These are phyloP conservation scores for Cephus runcator DNA, from an alignment of 2,888 invertebrate genomes.

Conservation along the genomic window DNA sequence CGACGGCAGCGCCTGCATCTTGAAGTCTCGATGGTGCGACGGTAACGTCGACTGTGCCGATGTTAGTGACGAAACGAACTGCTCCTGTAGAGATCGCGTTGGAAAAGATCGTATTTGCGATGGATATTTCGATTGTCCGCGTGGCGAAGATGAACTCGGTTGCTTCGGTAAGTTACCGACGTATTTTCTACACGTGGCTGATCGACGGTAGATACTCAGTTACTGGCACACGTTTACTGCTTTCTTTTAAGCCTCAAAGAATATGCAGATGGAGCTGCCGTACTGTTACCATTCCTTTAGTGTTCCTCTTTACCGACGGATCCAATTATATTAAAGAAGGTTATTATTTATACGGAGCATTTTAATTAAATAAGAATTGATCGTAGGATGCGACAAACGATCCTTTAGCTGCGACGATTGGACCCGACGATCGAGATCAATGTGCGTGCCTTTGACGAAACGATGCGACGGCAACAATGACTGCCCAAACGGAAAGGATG, in stretches of 20 bases:
- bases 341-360: slow-evolving; percentile 8
- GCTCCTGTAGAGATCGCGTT: slow-evolving; percentile 79
- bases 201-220: background rate
- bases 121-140: slow-evolving; percentile 84
- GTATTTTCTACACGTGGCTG: background rate
- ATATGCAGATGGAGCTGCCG: background rate
- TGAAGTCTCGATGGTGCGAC: slow-evolving; percentile 75
- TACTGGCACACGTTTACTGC: background rate
- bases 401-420: slow-evolving; percentile 78
- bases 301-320: background rate
- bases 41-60: slow-evolving; percentile 79
- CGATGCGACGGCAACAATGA: slow-evolving; percentile 79
- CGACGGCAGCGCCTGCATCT: slow-evolving; percentile 67
- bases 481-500: slow-evolving; percentile 81
- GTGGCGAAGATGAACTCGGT: slow-evolving; percentile 82
- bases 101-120: slow-evolving; percentile 77
- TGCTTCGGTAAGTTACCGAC: slow-evolving; percentile 73
- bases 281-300: background rate
- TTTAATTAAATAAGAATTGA: slow-evolving; percentile 4
- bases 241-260: background rate
- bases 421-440: slow-evolving; percentile 67
- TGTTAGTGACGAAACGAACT: slow-evolving; percentile 80
- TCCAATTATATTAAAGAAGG: background rate
- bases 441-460: slow-evolving; percentile 76
- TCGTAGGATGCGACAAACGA: slow-evolving; percentile 72